Base-by-base conservation (phyloP, 2,888 invertebrate genomes). In the Rhamnusium bicolor region DNA sequence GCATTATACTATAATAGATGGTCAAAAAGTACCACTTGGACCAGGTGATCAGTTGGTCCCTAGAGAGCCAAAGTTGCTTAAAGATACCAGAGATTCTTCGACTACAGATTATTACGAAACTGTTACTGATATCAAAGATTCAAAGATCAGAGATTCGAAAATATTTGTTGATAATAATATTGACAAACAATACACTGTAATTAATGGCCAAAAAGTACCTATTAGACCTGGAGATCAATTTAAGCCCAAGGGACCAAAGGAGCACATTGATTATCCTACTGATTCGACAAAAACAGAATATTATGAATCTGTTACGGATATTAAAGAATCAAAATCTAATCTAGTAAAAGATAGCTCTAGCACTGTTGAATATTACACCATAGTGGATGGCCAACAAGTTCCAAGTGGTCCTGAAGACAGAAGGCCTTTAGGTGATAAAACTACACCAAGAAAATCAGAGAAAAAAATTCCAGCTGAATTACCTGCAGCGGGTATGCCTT, bases 331-430 rank as follows among this genome's bases (percentile, higher is more conserved):
- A 10, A 67, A 40, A 46, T 84, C 82, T 7, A 82, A 79, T 27
- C 62, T 79, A n/a, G 73, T 78, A 7, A 83, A 77, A 72, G 83
- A 83, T 66, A 78, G 79, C 19, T 40, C n/a, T n/a, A 82, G 73
- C 19, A 75, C 78, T 10, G 77, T 80, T 21, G 82, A 84, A 72
- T 78, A 82, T 68, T 83, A 80, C 27, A 71, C 66, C 2, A 67
- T 69, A 29, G 61, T 70, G 0, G 62, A 73, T 62, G 70, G 69
- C 2, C 29, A 62, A 63, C 53, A 29, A 19, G 40, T 58, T 14
- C 65, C 69, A 19, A n/a, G 14, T 16, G 27, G 49, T 27, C 32
- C 65, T 53, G 46, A 67, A 6, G 70, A 75, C 19, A 66, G 21
- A n/a, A 65, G 18, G 10, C 32, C 4, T 51, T 56, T 67, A 54